Evolutionary conservation across 2,113 vertebrate genomes (phyloP).

Genomic region (Pteronura brasiliensis): DNA sequence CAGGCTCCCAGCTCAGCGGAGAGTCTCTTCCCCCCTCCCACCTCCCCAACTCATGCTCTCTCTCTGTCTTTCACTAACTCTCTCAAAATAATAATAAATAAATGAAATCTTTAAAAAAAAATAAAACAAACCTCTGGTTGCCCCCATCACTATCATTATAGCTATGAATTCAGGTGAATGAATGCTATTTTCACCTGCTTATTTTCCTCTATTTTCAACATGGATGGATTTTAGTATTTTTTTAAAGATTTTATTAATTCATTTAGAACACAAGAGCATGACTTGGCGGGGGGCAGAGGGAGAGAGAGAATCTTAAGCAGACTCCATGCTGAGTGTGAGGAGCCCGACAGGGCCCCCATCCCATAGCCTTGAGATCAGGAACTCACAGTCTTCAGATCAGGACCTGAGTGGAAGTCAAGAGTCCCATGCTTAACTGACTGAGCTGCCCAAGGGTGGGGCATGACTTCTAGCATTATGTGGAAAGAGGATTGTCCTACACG

Average conservation of each 20-base stretch:
- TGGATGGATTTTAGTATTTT: not conserved
- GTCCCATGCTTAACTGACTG: not conserved
- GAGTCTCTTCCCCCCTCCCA: no score
- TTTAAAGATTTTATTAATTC: not conserved
- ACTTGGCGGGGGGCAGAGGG: not conserved
- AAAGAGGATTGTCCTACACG: not conserved
- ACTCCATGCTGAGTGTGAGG: not conserved
- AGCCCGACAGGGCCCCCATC: not conserved
- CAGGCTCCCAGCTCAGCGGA: no score
- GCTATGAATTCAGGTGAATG: not conserved
- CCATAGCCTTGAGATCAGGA: not conserved
- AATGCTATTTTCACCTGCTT: not conserved
- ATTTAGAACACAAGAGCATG: not conserved
- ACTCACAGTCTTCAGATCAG: not conserved
- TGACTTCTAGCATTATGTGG: not conserved
- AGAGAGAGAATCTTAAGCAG: not conserved
- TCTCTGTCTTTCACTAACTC: no score
- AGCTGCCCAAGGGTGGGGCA: no score
- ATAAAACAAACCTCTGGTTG: not conserved
- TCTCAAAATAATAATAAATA: no score
- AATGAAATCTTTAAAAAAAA: no score
- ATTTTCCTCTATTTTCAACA: rapidly evolving
- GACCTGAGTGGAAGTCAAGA: not conserved
- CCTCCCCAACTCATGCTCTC: no score
- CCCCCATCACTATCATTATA: not conserved